phyloP scores from a whole-genome alignment of 2,888 invertebrate species.

The Petrophora chlorosata region DNA sequence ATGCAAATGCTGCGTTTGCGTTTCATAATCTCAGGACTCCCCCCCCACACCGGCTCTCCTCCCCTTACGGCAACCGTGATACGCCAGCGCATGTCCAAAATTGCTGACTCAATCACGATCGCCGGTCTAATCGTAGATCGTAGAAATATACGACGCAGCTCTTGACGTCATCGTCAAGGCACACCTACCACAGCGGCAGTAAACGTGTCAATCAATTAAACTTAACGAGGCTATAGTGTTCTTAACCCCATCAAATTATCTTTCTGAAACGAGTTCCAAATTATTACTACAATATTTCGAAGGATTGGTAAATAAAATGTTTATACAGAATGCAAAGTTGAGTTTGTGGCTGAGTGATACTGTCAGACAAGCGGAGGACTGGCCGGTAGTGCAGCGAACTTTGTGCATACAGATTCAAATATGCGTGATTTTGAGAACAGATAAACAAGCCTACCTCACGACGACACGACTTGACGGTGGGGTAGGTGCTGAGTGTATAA shows the following conservation, averaged over 20 bases:
- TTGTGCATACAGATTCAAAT: conserved; percentile 30
- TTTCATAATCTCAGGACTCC: conserved; percentile 63
- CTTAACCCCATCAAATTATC: conserved; percentile 6
- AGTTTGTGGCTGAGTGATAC: not conserved
- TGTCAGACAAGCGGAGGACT: conserved; percentile 3
- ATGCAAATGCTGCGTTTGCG: conserved; percentile 42
- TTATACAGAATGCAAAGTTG: conserved; percentile 10
- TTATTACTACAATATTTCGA: too few relatives aligned
- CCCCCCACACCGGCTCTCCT: conserved; percentile 36
- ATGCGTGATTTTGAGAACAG: conserved; percentile 26
- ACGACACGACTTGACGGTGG: conserved; percentile 11
- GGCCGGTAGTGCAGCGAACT: conserved; percentile 33
- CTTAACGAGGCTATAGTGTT: conserved; percentile 11
- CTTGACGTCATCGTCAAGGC: conserved; percentile 17
- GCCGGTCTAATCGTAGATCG: conserved; percentile 36
- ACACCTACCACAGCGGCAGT: not conserved
- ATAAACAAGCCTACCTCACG: conserved; percentile 30
- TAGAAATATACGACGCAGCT: conserved; percentile 22
- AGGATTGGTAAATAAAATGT: not conserved
- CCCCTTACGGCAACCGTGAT: conserved; percentile 19
- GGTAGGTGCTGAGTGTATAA: conserved; percentile 17
- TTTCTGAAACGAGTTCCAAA: conserved; percentile 5
- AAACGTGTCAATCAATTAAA: conserved; percentile 19
- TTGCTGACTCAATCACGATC: conserved; percentile 39
- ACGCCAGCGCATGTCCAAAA: conserved; percentile 42